Base-by-base conservation (phyloP, 2,888 invertebrate genomes). In the Chrysolina americana region DNA sequence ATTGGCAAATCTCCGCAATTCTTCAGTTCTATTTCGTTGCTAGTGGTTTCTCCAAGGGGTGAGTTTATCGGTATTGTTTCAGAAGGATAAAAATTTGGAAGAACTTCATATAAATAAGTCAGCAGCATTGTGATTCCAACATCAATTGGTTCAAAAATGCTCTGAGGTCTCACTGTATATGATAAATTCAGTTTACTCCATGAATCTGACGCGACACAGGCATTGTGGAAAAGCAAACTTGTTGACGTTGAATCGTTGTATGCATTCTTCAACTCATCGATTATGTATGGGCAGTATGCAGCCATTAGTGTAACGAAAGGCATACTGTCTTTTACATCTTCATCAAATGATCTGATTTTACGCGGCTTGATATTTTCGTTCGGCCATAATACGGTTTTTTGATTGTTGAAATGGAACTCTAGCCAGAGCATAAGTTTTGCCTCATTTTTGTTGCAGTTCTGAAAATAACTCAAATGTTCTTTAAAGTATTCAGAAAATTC, bases 51-150 rank as follows among this genome's bases (percentile, higher is more conserved):
- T 47, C 90, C 85, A 19, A 91, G 84, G 13, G 89, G 89, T 15
- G 90, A 89, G 71, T 87, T 86, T 69, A 91, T 89, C 47, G 84
- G 78, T 11, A 91, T 83, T 0, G 82, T 84, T 74, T 89, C 89
- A 82, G 86, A 89, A 1, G 89, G 88, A 65, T 86, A 88, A 71
- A 89, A 90, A 84, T 89, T 89, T 2, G 92, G 92, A 47, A 93
- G 83, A 8, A 88, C 87, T 8, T 90, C 88, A 80, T 90, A 92
- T 23, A 93, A 86, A 73, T 87, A 87, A 5, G 80, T 86, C 0
- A 91, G 88, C 63, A 92, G 84, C 87, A 93, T 90, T 90, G 92
- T 91, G 78, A 91, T 90, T 53, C 92, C 84, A 23, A 91, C 83
- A 76, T 88, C 87, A 84, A 91, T 91, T 0, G 91, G 90, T 23